Evolutionary conservation across 2,888 invertebrate genomes (phyloP), one percentile per base, ranked within the genome.

Genomic region (Tetheella fluctuosa): DNA sequence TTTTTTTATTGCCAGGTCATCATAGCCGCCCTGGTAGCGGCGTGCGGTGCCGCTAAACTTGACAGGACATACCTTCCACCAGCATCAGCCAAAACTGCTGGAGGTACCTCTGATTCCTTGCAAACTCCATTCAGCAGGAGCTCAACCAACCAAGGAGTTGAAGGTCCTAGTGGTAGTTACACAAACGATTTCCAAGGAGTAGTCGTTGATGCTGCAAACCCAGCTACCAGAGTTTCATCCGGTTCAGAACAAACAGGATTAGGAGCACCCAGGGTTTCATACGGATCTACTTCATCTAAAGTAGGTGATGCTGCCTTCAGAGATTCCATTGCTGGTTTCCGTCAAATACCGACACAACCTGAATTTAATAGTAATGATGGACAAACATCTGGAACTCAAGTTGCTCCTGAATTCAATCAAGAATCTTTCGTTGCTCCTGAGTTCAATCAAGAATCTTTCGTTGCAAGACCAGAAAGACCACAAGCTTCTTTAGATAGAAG

Each of bases 291-390:
- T 1, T 72, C 86, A 60, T 92, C 92, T 1, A 93, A 87, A 81
- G 93, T 93, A 13, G 93, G 93, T 23, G 86, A 85, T 15, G 92
- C 91, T 5, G 93, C 91, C 0, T 93, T 93, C 60, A 81, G 70
- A 68, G 76, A 71, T 13, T 63, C 76, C 4, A 53, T 67, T 8
- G 70, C 74, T 59, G 81, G 76, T 10, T 78, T 79, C 63, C 74
- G 71, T 54, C 65, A 60, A 15, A 28, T 56, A 52, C 48, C 17
- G 10, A 10, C 17, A 20, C 48, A 48, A 48, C 5, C 48, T 48
- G 48, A 10, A 48, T 48, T 48, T 17, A 2, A 48, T 10, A 48
- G 48, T 48, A 20, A 20, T 20, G 48, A 48, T 20, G 48, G 48
- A 20, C 48, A 48, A n/a, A 10, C 6, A 10, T 20, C 20, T 17